Evolutionary conservation across 2,888 invertebrate genomes (phyloP).

Genomic region (Cheilosia scutellata): DNA sequence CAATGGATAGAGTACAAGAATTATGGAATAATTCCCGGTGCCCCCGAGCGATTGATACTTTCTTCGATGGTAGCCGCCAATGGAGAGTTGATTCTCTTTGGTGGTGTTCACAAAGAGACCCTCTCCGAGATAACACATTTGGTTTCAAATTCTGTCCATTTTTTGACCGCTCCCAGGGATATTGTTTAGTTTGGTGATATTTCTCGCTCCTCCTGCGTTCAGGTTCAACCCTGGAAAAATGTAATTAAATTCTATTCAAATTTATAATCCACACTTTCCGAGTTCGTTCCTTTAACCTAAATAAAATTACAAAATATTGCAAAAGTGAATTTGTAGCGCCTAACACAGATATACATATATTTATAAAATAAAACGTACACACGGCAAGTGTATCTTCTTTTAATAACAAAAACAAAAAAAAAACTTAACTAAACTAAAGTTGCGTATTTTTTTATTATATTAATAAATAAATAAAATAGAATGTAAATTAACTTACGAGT

Average conservation of each 20-base stretch:
- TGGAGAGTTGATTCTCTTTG: slow-evolving; percentile 97
- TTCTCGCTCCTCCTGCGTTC: slow-evolving; percentile 14
- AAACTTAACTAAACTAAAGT: slow-evolving; percentile 49
- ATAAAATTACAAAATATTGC: slow-evolving; percentile 32
- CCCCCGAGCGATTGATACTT: slow-evolving; percentile 95
- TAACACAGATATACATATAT: slow-evolving; percentile 41
- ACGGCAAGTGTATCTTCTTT: slow-evolving; percentile 31
- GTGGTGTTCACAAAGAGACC: slow-evolving; percentile 95
- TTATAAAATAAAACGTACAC: slow-evolving; percentile 25
- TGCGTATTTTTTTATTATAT: slow-evolving; percentile 68
- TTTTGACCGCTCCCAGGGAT: slow-evolving; percentile 89
- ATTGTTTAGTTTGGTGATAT: slow-evolving; percentile 85
- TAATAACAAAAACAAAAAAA: slow-evolving; percentile 8
- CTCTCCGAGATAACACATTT: slow-evolving; percentile 87
- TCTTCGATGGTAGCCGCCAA: slow-evolving; percentile 95
- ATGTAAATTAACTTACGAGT: slow-evolving; percentile 40
- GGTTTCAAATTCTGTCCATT: slow-evolving; percentile 91
- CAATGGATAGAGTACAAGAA: slow-evolving; percentile 85
- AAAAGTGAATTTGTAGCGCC: slow-evolving; percentile 62
- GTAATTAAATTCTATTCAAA: slow-evolving; percentile 33
- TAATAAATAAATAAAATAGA: slow-evolving; percentile 68
- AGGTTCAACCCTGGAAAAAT: background rate
- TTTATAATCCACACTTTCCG: slow-evolving; percentile 46
- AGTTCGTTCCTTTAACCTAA: slow-evolving; percentile 57
- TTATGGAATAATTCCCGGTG: slow-evolving; percentile 87